These are phyloP conservation scores for Bombus fervidus DNA, from an alignment of 1,140 invertebrate genomes.

Conservation along the genomic window DNA sequence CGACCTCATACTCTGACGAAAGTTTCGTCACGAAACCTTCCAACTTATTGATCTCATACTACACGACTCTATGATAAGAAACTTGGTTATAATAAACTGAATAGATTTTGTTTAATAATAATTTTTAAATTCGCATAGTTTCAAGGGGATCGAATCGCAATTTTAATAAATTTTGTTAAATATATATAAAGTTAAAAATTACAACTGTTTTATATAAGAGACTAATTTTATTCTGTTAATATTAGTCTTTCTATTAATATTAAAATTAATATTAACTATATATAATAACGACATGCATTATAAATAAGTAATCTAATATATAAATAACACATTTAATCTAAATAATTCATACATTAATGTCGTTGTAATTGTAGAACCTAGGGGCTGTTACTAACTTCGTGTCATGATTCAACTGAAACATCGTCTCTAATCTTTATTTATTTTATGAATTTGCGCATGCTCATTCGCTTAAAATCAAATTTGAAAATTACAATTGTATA, in stretches of 20 bases:
- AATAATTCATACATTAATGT: no score
- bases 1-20: constrained; percentile 43
- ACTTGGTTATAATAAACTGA: not conserved
- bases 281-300: not conserved
- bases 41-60: constrained; percentile 57
- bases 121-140: not conserved
- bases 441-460: not conserved
- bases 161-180: not conserved
- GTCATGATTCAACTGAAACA: not conserved
- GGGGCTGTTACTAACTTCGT: not conserved
- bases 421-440: not conserved
- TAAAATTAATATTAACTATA: not conserved
- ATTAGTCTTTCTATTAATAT: not conserved
- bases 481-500: not conserved
- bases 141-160: not conserved
- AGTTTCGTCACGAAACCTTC: constrained; percentile 25
- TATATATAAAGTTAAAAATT: not conserved
- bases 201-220: not conserved
- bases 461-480: not conserved
- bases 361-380: not conserved
- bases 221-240: not conserved
- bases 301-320: not conserved
- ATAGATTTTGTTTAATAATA: not conserved
- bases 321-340: not conserved
- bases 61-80: constrained; percentile 41